Evolutionary conservation across 53 echinoderm and acorn worm species (phyloP).

Genomic region (Crossaster papposus): DNA sequence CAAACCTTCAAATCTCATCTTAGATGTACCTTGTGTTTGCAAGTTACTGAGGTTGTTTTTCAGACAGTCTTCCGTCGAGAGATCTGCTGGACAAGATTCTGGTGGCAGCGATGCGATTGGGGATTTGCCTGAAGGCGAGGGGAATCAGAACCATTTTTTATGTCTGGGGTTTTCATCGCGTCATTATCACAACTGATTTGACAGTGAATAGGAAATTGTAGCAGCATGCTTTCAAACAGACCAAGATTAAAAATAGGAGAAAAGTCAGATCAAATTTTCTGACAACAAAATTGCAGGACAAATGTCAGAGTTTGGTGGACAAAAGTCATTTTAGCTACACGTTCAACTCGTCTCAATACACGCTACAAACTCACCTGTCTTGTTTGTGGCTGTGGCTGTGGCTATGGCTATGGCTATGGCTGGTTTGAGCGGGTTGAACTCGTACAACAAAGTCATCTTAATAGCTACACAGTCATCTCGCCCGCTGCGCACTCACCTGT

Average conservation of each 20-base stretch:
- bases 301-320: too few relatives aligned
- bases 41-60: neutral
- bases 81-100: slow-evolving; percentile 36
- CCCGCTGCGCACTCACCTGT: too few relatives aligned
- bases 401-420: too few relatives aligned
- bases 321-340: too few relatives aligned
- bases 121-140: neutral
- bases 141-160: neutral
- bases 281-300: too few relatives aligned
- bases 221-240: too few relatives aligned
- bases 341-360: too few relatives aligned
- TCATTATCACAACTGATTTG: neutral
- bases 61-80: slow-evolving; percentile 29
- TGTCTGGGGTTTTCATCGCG: neutral
- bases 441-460: slow-evolving; percentile 88
- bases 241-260: too few relatives aligned
- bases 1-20: too few relatives aligned
- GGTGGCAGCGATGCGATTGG: neutral
- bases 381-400: neutral
- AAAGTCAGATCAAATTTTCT: too few relatives aligned
- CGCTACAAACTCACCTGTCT: slow-evolving; percentile 1
- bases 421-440: slow-evolving; percentile 47
- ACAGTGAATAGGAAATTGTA: neutral
- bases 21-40: slow-evolving; percentile 16
- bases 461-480: too few relatives aligned